phyloP scores from a whole-genome alignment of 2,797 vertebrate genomes.

The Bryconaethiops microstoma region DNA sequence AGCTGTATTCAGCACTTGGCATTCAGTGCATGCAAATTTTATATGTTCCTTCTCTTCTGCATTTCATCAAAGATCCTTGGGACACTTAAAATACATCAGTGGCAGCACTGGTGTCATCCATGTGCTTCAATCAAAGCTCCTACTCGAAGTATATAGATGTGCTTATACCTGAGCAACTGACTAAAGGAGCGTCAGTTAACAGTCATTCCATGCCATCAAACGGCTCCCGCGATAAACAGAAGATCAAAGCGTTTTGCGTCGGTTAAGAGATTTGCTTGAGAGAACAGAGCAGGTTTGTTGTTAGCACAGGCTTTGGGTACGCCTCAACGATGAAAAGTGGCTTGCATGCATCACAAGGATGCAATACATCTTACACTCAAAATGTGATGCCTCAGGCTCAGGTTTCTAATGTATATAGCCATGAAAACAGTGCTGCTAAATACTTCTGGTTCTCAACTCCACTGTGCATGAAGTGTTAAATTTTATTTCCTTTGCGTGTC shows the following conservation, averaged over 20 bases:
- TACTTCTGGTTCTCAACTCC: too few relatives aligned
- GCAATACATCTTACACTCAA: conserved; percentile 3
- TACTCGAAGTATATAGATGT: neutral
- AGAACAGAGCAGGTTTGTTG: conserved; percentile 45
- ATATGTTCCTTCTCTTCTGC: neutral
- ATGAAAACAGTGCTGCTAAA: neutral
- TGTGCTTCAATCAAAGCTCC: conserved; percentile 9
- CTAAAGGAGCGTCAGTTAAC: conserved; percentile 19
- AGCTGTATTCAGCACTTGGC: conserved; percentile 5
- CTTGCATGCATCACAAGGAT: neutral
- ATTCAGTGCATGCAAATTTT: neutral
- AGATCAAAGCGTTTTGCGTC: conserved; percentile 51
- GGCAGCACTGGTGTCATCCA: neutral
- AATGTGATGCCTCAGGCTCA: conserved; percentile 1
- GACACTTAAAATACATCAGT: conserved; percentile 13
- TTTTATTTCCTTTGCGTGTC: too few relatives aligned
- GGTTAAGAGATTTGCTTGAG: conserved; percentile 44
- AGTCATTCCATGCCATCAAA: conserved; percentile 33
- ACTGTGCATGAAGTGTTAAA: too few relatives aligned
- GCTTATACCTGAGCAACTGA: conserved; percentile 16
- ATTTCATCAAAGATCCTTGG: conserved; percentile 11
- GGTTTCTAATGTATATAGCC: neutral
- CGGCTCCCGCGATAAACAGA: conserved; percentile 47
- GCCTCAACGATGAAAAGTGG: conserved; percentile 36
- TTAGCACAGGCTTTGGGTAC: conserved; percentile 12